These are phyloP conservation scores for Trachelus stipa DNA, from an alignment of 2,888 invertebrate genomes.

Conservation along the genomic window DNA sequence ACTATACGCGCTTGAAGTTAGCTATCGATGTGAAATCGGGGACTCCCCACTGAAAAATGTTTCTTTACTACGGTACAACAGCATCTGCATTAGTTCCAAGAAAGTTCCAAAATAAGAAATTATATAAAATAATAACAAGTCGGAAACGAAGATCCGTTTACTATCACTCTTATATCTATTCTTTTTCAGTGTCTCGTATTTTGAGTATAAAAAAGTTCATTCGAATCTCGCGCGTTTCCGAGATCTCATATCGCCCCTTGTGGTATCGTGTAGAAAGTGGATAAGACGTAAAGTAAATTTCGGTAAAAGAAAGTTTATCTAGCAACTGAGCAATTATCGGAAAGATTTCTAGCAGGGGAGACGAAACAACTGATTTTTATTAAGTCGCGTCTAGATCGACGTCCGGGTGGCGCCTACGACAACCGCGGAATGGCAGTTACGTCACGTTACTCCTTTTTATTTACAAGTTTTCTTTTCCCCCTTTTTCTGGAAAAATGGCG, in stretches of 20 bases:
- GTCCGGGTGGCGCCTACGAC: constrained; percentile 29
- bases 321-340: background rate
- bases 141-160: background rate
- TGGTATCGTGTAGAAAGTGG: background rate
- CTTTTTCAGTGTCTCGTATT: background rate
- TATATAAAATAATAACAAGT: background rate
- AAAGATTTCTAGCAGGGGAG: background rate
- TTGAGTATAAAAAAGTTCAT: background rate
- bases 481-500: constrained; percentile 42
- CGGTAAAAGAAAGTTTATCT: background rate
- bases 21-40: background rate
- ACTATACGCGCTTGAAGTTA: background rate
- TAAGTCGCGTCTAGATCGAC: constrained; percentile 35
- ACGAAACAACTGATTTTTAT: constrained; percentile 48
- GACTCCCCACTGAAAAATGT: background rate
- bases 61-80: background rate
- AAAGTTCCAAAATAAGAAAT: background rate
- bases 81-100: background rate
- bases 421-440: constrained; percentile 39
- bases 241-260: background rate
- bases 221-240: background rate
- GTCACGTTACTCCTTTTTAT: constrained; percentile 53
- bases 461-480: constrained; percentile 48
- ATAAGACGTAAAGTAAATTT: background rate
- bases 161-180: background rate